Base-by-base conservation (phyloP, 2,797 vertebrate species). In the Pangasius mekongensis region DNA sequence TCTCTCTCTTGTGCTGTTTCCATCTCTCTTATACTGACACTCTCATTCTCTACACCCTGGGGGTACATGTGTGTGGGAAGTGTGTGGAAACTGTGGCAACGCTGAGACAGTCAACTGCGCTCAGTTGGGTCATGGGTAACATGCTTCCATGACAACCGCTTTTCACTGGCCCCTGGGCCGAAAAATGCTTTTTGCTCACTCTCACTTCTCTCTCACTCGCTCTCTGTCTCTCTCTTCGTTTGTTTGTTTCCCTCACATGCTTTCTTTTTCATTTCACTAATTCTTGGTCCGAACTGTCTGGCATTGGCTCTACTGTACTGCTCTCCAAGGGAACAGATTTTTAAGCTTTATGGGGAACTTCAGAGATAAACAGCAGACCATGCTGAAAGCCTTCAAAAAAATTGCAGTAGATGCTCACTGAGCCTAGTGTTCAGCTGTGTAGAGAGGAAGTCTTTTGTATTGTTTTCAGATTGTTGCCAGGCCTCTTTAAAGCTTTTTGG, bases 91-190 rank as follows among this genome's bases (percentile, higher is more conserved):
- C 80, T 30, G 86, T 87, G 87, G 93, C 92, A 94, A 94, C 94
- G 95, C 94, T 94, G 94, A 95, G 94, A 94, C 66, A 94, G 90
- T 94, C 93, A 93, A 94, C 95, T 95, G 91, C 93, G 92, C 93
- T 96, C 96, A 96, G 96, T 94, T 98, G 97, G 97, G 97, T 97
- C 95, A 95, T 95, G 97, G 97, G 96, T 97, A 98, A 97, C 97
- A 94, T 93, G 96, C 95, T 97, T 95, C 98, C 94, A 98, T 97
- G 95, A 97, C 95, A 97, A 99, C 97, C 93, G 94, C 95, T 96
- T 94, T 97, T 97, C 89, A 84, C 95, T 93, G 94, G 97, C 95
- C 96, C 49, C 92, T 74, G 94, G 97, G 97, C 97, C 96, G 96
- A 91, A 93, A 97, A 94, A 95, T 95, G 95, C 96, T 96, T 86